These are phyloP conservation scores for Melanotaenia pygmaea DNA, from an alignment of 2,797 vertebrate species.

Conservation along the genomic window DNA sequence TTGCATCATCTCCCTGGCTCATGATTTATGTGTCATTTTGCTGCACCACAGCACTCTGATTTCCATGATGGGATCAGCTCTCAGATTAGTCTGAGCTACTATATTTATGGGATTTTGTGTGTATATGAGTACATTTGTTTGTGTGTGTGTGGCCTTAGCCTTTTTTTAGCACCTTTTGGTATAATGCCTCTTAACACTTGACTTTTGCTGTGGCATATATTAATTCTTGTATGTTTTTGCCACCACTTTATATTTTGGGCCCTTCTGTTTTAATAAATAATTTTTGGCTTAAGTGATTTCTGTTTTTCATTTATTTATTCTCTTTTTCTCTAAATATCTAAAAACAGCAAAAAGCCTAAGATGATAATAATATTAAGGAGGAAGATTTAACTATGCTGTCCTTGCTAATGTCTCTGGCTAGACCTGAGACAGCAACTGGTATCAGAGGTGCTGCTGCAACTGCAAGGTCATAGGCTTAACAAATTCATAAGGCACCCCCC, in stretches of 20 bases:
- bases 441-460: conserved; percentile 35
- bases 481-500: conserved; percentile 37
- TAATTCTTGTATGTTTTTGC: conserved; percentile 31
- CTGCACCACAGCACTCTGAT: conserved; percentile 48
- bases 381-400: background rate
- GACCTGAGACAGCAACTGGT: conserved; percentile 22
- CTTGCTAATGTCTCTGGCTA: conserved; percentile 4
- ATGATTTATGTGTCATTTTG: conserved; percentile 79
- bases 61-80: conserved; percentile 73
- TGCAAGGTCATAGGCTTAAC: conserved; percentile 45
- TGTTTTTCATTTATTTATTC: background rate
- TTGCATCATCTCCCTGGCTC: conserved; percentile 48
- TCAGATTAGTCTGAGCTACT: conserved; percentile 68
- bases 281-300: background rate
- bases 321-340: background rate
- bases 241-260: conserved; percentile 30
- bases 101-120: conserved; percentile 16
- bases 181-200: conserved; percentile 16
- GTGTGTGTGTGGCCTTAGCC: conserved; percentile 24
- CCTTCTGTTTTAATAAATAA: conserved; percentile 5
- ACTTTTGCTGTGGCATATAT: conserved; percentile 20
- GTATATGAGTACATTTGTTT: conserved; percentile 8
- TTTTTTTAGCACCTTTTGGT: conserved; percentile 30
- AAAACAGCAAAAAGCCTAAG: conserved; percentile 7
- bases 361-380: background rate